Base-by-base conservation (phyloP, 2,113 vertebrate genomes). In the Lepidothrix coronata region DNA sequence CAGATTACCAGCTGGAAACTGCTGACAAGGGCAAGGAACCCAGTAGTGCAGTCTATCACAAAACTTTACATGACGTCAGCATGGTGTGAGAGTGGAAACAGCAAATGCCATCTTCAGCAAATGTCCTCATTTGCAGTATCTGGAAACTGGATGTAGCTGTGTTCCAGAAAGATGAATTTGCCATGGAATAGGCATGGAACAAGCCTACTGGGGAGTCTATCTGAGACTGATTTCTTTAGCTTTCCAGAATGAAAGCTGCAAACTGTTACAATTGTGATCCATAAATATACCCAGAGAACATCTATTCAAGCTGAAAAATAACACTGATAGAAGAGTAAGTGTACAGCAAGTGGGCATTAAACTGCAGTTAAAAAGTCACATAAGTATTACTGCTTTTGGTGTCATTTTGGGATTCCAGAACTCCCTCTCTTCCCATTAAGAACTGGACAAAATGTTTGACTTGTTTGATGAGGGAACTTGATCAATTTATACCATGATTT, bases 161-260 rank as follows among this genome's bases (percentile, higher is more conserved):
- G 23, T 7, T 41, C 35, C 70, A 72, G 70, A 27, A 55, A 66
- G 61, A 44, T 11, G 35, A 27, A 79, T 79, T 72, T 72, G 5
- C n/a, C 5, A 0, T 58, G 23, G 72, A 80, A 46, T 1, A 54
- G 49, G 49, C 49, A 44, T 1, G 4, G 17, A 37, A n/a, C 3
- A 14, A 28, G 33, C 24, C 80, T 54, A 31, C 58, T 73, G 31
- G 12, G 30, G n/a, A 46, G 18, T 6, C 37, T 35, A 20, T 23
- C 10, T 15, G 31, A 91, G 48, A 25, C 61, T 10, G 39, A 35
- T 65, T 59, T 74, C 28, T 55, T 81, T 70, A 55, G 65, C 16
- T 87, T 85, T 33, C 84, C 65, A 51, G 72, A 94, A 59, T 3
- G 30, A 85, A 92, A 93, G 39, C 65, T 95, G 35, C 33, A 67